Evolutionary conservation across 2,797 vertebrate genomes (phyloP), one percentile per base, ranked within the genome.

Genomic region (Acanthis flammea): DNA sequence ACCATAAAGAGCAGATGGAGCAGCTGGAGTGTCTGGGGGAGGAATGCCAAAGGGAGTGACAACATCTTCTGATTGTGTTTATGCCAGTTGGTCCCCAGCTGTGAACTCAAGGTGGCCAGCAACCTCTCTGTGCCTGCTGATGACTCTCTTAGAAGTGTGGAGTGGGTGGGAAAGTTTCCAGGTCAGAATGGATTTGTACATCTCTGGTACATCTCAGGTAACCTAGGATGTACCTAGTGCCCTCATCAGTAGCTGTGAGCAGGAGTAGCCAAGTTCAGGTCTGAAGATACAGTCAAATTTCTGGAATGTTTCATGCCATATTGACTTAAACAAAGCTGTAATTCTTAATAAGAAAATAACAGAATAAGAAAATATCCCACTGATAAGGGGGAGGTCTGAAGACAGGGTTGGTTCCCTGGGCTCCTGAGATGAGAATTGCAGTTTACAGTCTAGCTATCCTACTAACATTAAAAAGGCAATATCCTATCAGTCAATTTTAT

Each of bases 261-360:
- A 53, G 48, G 6, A 73, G 12, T 3, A 25, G 66, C 25, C 21
- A 53, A 35, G 22, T 42, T 55, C 22, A 7, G 5, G 7, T 35
- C 42, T 65, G 58, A 77, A 84, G 42, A 37, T 9, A 41, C 67
- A 90, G 65, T 16, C 53, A 60, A 3, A 60, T 71, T 88, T 80
- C 66, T 67, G 44, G 18, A 70, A 61, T 19, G 7, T 12, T 80
- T 5, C 1, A 0, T 30, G 37, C 14, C 13, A 4, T 10, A 5
- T 55, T 79, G 28, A 35, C 37, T 67, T 5, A 19, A 65, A 77
- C 7, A 14, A 57, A 55, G 22, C 10, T 70, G 27, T 39, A 42
- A 51, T 78, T 68, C 73, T 14, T 2, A 48, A 37, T 37, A 58
- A 19, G 55, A 48, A 72, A 61, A 3, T 54, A 47, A 47, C 12